Conservation (phyloP, 2,113 vertebrate genomes). For the Castor canadensis region DNA sequence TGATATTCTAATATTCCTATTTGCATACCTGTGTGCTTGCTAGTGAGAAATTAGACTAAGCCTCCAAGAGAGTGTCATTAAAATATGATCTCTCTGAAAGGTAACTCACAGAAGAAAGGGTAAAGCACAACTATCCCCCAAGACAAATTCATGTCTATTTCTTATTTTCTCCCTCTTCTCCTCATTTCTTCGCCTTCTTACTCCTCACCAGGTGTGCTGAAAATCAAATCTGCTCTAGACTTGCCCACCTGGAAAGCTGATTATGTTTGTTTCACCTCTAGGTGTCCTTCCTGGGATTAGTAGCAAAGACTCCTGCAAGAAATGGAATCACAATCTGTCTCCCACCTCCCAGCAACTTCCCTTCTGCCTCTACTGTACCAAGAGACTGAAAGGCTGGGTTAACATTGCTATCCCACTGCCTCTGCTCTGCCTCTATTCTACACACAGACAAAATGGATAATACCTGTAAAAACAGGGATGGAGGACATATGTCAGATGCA, state of each 20-base stretch:
- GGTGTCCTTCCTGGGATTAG: slow-evolving; percentile 51
- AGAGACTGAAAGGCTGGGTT: neutral
- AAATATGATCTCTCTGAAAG: neutral
- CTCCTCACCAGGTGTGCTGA: neutral
- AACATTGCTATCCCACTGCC: rapidly evolving
- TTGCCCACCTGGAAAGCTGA: slow-evolving; percentile 27
- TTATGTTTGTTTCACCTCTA: slow-evolving; percentile 1
- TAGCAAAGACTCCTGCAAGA: neutral
- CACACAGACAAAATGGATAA: rapidly evolving
- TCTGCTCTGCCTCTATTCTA: neutral
- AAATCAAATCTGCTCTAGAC: neutral
- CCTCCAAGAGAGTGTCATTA: neutral
- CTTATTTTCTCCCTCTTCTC: neutral
- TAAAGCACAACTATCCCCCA: neutral
- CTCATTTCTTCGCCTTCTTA: neutral
- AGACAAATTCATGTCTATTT: neutral
- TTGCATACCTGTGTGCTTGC: neutral
- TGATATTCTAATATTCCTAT: neutral
- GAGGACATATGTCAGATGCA: neutral
- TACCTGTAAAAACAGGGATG: neutral
- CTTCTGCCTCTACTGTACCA: neutral
- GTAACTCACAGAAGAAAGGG: neutral
- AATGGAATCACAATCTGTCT: neutral
- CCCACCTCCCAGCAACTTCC: too few relatives aligned
- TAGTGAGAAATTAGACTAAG: rapidly evolving